Evolutionary conservation across 2,888 invertebrate species (phyloP).

Genomic region (Eupithecia pulchellata): DNA sequence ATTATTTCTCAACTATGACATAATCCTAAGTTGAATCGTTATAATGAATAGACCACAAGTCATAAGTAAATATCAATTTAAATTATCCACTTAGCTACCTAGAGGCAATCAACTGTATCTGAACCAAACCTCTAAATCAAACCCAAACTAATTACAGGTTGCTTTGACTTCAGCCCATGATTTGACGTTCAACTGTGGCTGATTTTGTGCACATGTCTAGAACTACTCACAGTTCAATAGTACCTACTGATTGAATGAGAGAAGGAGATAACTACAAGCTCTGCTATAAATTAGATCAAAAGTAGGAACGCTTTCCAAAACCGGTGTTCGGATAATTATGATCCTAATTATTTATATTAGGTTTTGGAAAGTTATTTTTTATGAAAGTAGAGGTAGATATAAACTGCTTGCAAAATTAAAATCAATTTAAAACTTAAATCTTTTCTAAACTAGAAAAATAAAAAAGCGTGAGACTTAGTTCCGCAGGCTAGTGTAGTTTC

Average conservation of each 20-base stretch:
- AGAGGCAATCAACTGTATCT: slow-evolving; percentile 38
- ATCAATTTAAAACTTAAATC: too few species aligned
- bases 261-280: neutral
- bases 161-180: slow-evolving; percentile 41
- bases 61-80: neutral
- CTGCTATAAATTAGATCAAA: neutral
- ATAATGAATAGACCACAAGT: too few species aligned
- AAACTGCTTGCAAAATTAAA: too few species aligned
- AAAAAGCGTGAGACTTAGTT: too few species aligned
- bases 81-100: slow-evolving; percentile 6
- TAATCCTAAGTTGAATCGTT: neutral
- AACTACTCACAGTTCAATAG: neutral
- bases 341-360: too few species aligned
- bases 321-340: too few species aligned
- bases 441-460: too few species aligned
- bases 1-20: neutral
- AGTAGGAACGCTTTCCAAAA: too few species aligned
- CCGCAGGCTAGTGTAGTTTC: too few species aligned
- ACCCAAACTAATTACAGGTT: slow-evolving; percentile 50
- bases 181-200: slow-evolving; percentile 13
- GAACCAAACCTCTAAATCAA: slow-evolving; percentile 33
- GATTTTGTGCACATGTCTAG: neutral
- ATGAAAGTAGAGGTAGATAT: neutral
- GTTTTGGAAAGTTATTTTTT: too few species aligned
- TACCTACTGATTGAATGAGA: neutral